Evolutionary conservation across 2,888 invertebrate genomes (phyloP), one percentile per base, ranked within the genome.

Genomic region (Drosophila peninsularis): DNA sequence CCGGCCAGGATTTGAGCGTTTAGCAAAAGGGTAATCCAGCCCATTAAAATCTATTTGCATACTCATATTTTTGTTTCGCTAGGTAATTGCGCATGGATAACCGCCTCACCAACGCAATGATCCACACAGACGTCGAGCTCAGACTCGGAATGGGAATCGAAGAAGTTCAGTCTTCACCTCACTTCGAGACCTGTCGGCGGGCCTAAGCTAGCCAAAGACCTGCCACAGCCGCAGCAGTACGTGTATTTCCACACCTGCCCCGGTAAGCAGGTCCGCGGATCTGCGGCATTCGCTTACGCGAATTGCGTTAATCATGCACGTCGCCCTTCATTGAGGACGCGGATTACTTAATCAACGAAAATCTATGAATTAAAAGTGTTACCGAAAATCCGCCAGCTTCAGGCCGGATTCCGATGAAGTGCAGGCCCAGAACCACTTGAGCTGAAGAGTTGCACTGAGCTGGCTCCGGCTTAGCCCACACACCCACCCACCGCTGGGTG

Each of bases 41-140:
- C 86, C 83, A 91, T 90, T 91, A 91, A 90, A 90, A 90, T 86
- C 88, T 82, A 90, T 91, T 91, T 91, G 88, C 90, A 84, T 79
- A 78, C 82, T 80, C 81, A 83, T 71, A 85, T 81, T 90, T 90
- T 90, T 91, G 90, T 91, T 90, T 86, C 85, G 81, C 80, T 89
- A 83, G 82, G 90, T 90, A 91, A 91, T 91, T 91, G 90, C 85
- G 77, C 83, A 82, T 70, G 85, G 90, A 90, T 90, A 82, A 90
- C 82, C 83, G 90, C 90, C 47, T 89, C 80, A 88, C 83, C 81
- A 74, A 77, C 53, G 78, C 78, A 88, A 88, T 85, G 80, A 87
- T 69, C 78, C 79, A 52, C 62, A n/a, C 27, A 62, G 63, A 41
- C 36, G 47, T 36, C 32, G 39, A 39, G 24, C 37, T 37, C 24